Conservation (phyloP, 2,113 vertebrate species). For the Hymenochirus boettgeri region DNA sequence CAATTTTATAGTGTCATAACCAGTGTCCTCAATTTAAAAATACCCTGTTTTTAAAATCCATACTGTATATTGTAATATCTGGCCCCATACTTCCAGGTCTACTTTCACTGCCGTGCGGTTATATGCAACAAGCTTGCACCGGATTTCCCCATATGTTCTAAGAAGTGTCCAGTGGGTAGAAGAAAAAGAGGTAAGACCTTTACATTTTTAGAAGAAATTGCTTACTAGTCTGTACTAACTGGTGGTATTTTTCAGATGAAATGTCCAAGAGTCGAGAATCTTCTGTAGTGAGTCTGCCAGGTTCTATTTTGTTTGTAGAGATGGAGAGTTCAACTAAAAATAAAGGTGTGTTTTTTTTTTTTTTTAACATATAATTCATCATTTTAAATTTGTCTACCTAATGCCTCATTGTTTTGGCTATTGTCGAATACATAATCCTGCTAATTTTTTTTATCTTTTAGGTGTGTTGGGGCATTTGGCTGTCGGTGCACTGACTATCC, state of each 20-base stretch:
- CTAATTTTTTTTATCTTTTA: neutral
- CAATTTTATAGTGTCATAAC: too few species aligned
- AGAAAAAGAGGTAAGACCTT: conserved; percentile 54
- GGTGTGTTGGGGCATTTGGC: conserved; percentile 11
- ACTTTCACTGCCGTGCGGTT: conserved; percentile 62
- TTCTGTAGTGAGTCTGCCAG: conserved; percentile 48
- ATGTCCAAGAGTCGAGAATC: conserved; percentile 18
- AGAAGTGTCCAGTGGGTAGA: conserved; percentile 51
- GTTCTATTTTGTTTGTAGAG: conserved; percentile 54
- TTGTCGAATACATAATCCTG: too few species aligned
- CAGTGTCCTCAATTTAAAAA: too few species aligned
- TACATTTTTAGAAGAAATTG: too few species aligned
- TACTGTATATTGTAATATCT: too few species aligned
- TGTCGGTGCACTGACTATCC: conserved; percentile 17
- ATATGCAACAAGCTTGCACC: conserved; percentile 52
- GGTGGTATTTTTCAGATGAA: conserved; percentile 15
- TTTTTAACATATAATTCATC: too few species aligned
- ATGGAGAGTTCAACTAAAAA: neutral
- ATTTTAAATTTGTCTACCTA: too few species aligned
- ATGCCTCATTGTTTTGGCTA: neutral
- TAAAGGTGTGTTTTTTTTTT: neutral
- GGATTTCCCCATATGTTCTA: conserved; percentile 54
- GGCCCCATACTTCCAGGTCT: conserved; percentile 59
- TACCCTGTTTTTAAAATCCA: too few species aligned
- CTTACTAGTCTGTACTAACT: too few species aligned